These are phyloP conservation scores for Drosophila repletoides DNA, from an alignment of 1,140 invertebrate genomes.

Conservation along the genomic window DNA sequence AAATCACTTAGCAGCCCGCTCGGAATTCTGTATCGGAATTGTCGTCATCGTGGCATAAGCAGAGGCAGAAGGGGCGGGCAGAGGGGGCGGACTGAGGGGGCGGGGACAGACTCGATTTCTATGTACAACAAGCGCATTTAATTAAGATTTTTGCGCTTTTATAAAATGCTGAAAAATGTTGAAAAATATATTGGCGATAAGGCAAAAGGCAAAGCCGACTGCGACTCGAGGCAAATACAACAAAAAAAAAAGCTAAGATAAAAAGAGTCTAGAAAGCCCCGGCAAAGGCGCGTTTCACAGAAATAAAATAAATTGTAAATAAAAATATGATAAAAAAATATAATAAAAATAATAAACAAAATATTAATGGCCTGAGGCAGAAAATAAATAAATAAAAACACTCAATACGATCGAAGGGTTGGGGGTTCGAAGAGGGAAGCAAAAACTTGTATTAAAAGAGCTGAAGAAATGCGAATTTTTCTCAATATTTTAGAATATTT, in stretches of 20 bases:
- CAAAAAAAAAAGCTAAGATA: constrained; percentile 27
- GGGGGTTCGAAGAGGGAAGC: too few species aligned
- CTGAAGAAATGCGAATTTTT: too few species aligned
- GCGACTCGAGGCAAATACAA: background rate
- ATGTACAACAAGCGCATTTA: constrained; percentile 31
- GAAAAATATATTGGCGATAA: constrained; percentile 25
- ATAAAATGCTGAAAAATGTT: constrained; percentile 24
- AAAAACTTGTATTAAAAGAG: too few species aligned
- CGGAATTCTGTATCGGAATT: constrained; percentile 33
- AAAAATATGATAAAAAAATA: constrained; percentile 24
- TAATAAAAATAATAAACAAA: constrained; percentile 24
- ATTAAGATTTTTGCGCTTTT: constrained; percentile 46
- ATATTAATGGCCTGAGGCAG: constrained; percentile 9
- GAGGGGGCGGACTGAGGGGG: too few species aligned
- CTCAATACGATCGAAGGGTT: too few species aligned
- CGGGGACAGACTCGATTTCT: constrained; percentile 1
- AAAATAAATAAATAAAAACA: constrained; percentile 7
- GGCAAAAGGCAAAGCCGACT: background rate
- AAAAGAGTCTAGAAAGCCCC: constrained; percentile 16
- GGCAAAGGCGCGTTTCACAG: constrained; percentile 44
- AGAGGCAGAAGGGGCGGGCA: too few species aligned
- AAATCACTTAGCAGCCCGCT: background rate
- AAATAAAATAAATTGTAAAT: background rate
- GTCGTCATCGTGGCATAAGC: constrained; percentile 40
- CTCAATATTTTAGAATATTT: too few species aligned